Evolutionary conservation across 2,113 vertebrate genomes (phyloP), one percentile per base, ranked within the genome.

Genomic region (Noctilio leporinus): DNA sequence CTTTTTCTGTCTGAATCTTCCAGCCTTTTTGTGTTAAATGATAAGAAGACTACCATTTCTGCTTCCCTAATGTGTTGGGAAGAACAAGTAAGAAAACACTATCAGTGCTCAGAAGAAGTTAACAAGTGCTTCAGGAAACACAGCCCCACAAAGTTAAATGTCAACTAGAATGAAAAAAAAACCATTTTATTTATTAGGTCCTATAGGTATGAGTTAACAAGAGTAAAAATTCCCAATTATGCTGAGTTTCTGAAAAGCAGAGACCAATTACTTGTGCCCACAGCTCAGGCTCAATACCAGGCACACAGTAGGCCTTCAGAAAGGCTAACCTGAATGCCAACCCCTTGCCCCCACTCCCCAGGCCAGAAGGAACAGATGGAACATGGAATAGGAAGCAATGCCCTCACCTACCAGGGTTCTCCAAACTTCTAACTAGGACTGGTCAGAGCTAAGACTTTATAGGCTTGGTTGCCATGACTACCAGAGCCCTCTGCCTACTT

Each of bases 401-500:
- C n/a, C 78, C 49, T 84, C 8, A 75, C 86, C 90, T 96, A 69
- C 78, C 47, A 26, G 40, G 49, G 43, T 57, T 51, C 10, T 20
- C 55, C 51, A 90, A 87, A 62, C 57, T 88, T 62, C 90, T 91
- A 91, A 95, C 81, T 49, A 95, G 59, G 62, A 91, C 16, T 94
- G 82, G 81, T 95, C 87, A 95, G 59, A 87, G 55, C 85, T 45
- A 57, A 96, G 88, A 77, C 72, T 94, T 91, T 75, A 51, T 40
- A 96, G 91, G 88, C 67, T 88, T 5, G 0, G 97, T 97, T 97
- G 82, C 91, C 85, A 97, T 97, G 96, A 95, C 97, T 70, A 97
- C 96, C 43, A 91, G 67, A 92, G 91, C 49, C 92, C 67, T 95
- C 90, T 85, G 84, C 62, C 83, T 92, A 85, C 64, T 86, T 94